Evolutionary conservation across 2,797 vertebrate genomes (phyloP).

Genomic region (Discoglossus pictus): DNA sequence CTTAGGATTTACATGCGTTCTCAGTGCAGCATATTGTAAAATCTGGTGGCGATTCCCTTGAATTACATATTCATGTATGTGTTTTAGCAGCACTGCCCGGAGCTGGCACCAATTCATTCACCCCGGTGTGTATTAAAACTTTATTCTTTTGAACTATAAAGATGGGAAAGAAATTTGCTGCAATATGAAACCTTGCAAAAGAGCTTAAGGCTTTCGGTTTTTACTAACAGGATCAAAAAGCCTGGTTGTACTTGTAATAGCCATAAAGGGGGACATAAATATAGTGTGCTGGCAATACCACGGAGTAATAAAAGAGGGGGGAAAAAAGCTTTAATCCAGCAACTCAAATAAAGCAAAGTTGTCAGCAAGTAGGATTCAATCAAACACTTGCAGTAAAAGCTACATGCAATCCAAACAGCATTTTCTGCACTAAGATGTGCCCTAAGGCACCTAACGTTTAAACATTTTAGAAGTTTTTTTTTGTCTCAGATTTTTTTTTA

Average conservation of each 20-base stretch:
- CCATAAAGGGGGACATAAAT: background rate
- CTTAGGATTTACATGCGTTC: background rate
- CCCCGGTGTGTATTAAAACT: constrained; percentile 9
- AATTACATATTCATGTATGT: constrained; percentile 2
- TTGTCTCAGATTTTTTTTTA: too few species aligned
- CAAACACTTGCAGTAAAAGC: too few species aligned
- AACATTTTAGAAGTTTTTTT: too few species aligned
- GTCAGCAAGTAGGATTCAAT: too few species aligned
- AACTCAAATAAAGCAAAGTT: background rate
- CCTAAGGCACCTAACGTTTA: too few species aligned
- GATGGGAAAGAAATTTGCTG: constrained; percentile 1
- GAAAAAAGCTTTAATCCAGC: background rate
- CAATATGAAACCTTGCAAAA: too few species aligned
- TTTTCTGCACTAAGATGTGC: too few species aligned
- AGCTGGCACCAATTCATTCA: background rate
- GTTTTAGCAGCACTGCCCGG: background rate
- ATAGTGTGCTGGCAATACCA: background rate
- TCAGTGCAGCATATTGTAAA: background rate
- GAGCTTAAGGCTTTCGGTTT: constrained; percentile 9
- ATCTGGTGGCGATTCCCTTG: background rate
- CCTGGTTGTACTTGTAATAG: background rate
- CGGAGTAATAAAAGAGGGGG: background rate
- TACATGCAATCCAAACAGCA: too few species aligned
- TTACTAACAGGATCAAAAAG: constrained; percentile 1
- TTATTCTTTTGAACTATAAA: background rate